A percentile compares a stretch with the other conserved stretches of the same genome.
Evolutionary conservation across 1,140 invertebrate genomes (phyloP).

Genomic region (Brachionus manjavacas): DNA sequence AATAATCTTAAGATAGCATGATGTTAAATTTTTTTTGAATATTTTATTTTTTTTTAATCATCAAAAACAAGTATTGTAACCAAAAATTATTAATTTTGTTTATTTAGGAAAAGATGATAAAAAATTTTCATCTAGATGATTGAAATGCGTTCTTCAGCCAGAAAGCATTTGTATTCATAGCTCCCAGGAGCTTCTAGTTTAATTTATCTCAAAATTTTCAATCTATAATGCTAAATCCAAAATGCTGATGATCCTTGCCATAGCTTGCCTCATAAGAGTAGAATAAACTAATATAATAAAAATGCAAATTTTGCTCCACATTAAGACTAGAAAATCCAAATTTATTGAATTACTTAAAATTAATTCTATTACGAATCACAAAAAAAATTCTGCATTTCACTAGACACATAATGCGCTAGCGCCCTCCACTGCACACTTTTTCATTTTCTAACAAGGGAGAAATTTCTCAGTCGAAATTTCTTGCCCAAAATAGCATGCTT

Average conservation of each 20-base stretch:
- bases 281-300: neutral
- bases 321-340: neutral
- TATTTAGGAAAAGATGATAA: neutral
- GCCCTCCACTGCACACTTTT: neutral
- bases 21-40: too few relatives aligned
- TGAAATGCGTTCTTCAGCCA: too few relatives aligned
- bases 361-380: neutral
- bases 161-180: neutral
- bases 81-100: neutral
- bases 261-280: neutral
- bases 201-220: too few relatives aligned
- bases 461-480: neutral
- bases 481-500: neutral
- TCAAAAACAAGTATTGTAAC: too few relatives aligned
- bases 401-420: neutral
- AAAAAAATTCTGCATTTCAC: neutral
- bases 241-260: neutral
- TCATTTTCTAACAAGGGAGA: neutral
- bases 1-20: too few relatives aligned
- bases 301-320: slow-evolving; percentile 2
- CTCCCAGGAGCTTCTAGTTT: neutral
- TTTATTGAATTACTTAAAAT: neutral
- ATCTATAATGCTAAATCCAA: too few relatives aligned
- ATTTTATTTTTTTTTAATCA: too few relatives aligned
- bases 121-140: too few relatives aligned